Percentiles rank a stretch among this genome's conserved stretches.
Evolutionary conservation across 2,888 invertebrate genomes (phyloP).

Genomic region (Leistus spinibarbis): DNA sequence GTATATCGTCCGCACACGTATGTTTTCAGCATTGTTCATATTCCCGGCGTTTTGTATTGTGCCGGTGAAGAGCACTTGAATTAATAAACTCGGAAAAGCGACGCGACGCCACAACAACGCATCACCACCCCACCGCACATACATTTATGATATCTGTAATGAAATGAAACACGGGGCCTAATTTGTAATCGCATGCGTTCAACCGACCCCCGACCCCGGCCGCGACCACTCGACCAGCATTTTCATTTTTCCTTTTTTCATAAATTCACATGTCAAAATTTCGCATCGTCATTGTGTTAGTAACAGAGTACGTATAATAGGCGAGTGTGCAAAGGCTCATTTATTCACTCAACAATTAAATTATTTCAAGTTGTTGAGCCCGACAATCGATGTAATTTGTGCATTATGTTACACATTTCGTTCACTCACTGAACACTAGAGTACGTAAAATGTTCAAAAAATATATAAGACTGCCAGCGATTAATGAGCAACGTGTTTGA

Average conservation of each 20-base stretch:
- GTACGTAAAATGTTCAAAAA: no score
- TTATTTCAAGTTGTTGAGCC: not conserved
- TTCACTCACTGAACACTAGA: no score
- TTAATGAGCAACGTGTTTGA: no score
- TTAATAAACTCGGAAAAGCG: constrained; percentile 36
- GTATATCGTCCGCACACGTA: constrained; percentile 15
- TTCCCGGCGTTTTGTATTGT: not conserved
- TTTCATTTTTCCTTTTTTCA: constrained; percentile 15
- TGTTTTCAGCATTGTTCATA: constrained; percentile 30
- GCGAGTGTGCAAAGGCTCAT: not conserved
- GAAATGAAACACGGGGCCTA: constrained; percentile 33
- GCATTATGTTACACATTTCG: no score
- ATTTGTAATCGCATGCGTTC: constrained; percentile 17
- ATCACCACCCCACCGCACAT: constrained; percentile 16
- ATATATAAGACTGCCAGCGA: no score
- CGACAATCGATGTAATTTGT: not conserved
- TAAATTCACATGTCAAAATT: constrained; percentile 18
- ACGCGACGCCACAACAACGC: constrained; percentile 13
- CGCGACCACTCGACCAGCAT: no score
- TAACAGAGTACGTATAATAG: not conserved
- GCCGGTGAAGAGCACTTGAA: constrained; percentile 28
- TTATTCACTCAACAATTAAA: not conserved
- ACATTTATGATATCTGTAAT: constrained; percentile 38
- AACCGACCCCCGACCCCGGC: not conserved
- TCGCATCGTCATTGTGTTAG: not conserved